Evolutionary conservation across 2,888 invertebrate genomes (phyloP), one percentile per base, ranked within the genome.

Genomic region (Lagria hirta): DNA sequence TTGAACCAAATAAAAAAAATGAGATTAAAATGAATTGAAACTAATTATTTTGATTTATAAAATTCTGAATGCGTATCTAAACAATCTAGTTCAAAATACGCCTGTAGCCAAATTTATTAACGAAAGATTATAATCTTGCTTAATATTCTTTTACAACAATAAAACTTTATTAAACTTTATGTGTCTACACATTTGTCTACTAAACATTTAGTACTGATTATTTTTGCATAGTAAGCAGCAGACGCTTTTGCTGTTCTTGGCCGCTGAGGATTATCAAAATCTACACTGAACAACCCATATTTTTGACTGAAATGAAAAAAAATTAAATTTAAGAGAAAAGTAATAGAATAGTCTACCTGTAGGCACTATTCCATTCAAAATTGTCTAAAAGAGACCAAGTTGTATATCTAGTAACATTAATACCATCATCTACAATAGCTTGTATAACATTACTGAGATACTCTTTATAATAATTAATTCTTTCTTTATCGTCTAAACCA

Each of bases 351-450:
- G n/a, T n/a, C n/a, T n/a, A n/a, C n/a, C n/a, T 52, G 41, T 61
- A 66, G 23, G 65, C 68, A 14, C 48, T 38, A 5, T 13, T 33
- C 89, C 89, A 68, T 51, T 68, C 66, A 23, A 66, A 66, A 45
- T 65, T 63, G 43, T 68, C 68, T 52, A 65, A 50, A 3, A 64
- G 46, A 20, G 38, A 58, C 67, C 66, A 67, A 7, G 55, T 59
- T 1, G 60, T 57, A 38, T 62, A 67, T 3, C 82, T 86, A 16
- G 54, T 54, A 0, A 68, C 57, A 27, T 57, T 58, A 1, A 64
- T 60, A 3, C 50, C 51, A 46, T 65, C 82, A 28, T 75, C 71
- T 0, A 62, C 52, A 0, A 57, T 53, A 1, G 58, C 51, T 18
- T 55, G 54, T 7, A 52, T 67, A 7, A 80, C 28, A 0, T 73